Evolutionary conservation across 1,140 invertebrate genomes (phyloP), one percentile per base, ranked within the genome.

Genomic region (Drosophila auraria): DNA sequence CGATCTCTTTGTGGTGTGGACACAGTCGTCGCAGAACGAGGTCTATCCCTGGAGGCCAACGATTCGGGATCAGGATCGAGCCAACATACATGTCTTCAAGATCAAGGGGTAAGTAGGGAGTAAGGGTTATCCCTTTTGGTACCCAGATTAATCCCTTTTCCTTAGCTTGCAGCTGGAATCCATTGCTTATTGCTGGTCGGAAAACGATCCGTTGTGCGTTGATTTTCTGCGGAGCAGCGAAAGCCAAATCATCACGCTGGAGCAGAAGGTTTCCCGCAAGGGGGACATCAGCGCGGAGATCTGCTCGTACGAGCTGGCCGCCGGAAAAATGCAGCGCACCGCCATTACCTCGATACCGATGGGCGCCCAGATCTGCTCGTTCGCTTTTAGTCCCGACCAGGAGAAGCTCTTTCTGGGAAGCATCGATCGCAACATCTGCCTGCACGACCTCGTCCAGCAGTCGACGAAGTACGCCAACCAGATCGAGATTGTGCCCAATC

Each of bases 11-110:
- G 93, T 93, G 2, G 94, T 96, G 59, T 97, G 96, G 96, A 97
- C 96, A 93, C 95, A 96, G 91, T 95, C 95, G 53, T 95, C 95
- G 12, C 95, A 95, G 91, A 96, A 97, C 90, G 96, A 97, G 93
- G 96, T 97, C 14, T 97, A 96, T 93, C 97, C 97, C 11, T 97
- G 97, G 97, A 96, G 96, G 92, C 97, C 97, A 33, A 94, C 96
- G 62, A 94, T 96, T 23, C 96, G 96, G 92, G 96, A 97, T 91
- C 95, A 96, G 80, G 96, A 97, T 93, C 94, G 96, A 79, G 96
- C 96, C 38, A 97, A 97, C 93, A 94, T 97, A 62, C 96, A 97
- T 93, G 93, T 97, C 5, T 96, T 97, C 79, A 94, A 94, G 69
- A 71, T 93, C 2, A 92, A 91, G 14, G 77, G 78, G 92, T 92